Evolutionary conservation across 2,113 vertebrate species (phyloP), one percentile per base, ranked within the genome.

Genomic region (Odobenus rosmarus): DNA sequence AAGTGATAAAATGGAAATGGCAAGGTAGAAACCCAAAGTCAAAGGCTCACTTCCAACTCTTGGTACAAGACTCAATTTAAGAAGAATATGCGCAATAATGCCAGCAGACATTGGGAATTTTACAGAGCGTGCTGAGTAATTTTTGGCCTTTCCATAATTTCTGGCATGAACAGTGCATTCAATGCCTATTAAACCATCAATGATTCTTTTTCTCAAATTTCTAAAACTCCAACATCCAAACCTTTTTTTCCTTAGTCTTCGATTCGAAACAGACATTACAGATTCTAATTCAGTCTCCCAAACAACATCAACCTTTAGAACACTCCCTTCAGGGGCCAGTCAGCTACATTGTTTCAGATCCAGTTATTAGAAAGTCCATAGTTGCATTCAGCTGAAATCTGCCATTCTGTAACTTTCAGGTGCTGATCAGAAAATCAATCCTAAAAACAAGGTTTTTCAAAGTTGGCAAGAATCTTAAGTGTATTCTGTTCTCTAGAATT

Each of bases 171-270:
- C 7, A 95, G 46, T 61, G 33, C 18, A 83, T 92, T 79, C 84
- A 95, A 93, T 80, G 15, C 15, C 79, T 49, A 92, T 23, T 74
- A 74, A 96, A 55, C 74, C 74, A 90, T 55, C 53, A 79, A 36
- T 64, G 21, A 55, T 49, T 71, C 61, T 79, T 90, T 83, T 89
- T 67, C 18, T 28, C 39, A 67, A 31, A 18, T 90, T 88, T 94
- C 80, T 90, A 88, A 84, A 87, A 36, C 26, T 96, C 74, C 72
- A 87, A 15, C 18, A 67, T 71, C 18, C 3, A 88, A 88, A 87
- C 8, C 3, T 53, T 61, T 79, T 95, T 95, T 61, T 51, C 33
- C 36, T 64, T 71, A 12, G 19, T 76, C 36, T 87, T 95, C 55
- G 33, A 59, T 64, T 77, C 59, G 15, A 72, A 96, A 46, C 49